Percentiles rank a stretch among this genome's conserved stretches.
phyloP scores from a whole-genome alignment of 2,113 vertebrate species.

The Lepus europaeus region DNA sequence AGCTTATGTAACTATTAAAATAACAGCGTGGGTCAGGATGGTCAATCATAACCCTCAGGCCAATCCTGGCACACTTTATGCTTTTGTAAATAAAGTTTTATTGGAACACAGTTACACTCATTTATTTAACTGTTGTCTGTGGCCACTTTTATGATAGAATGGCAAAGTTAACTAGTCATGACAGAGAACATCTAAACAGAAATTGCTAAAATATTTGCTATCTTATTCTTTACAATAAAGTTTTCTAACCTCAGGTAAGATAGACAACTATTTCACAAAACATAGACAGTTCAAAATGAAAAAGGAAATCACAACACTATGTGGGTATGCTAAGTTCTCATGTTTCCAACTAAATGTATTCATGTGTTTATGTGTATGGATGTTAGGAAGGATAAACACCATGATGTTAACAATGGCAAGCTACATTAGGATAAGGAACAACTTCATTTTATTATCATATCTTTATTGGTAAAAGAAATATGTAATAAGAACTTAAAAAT shows the following conservation, averaged over 20 bases:
- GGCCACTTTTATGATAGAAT: not conserved
- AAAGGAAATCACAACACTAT: slow-evolving; percentile 28
- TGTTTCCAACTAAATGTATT: not conserved
- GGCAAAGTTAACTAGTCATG: not conserved
- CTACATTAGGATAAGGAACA: not conserved
- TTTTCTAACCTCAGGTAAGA: not conserved
- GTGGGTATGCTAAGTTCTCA: not conserved
- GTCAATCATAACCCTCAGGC: not conserved
- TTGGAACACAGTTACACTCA: not conserved
- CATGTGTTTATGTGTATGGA: not conserved
- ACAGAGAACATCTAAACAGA: not conserved
- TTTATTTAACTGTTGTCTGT: not conserved
- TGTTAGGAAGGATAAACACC: not conserved
- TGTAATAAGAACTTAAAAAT: not conserved
- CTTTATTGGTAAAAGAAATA: not conserved
- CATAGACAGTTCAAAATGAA: not conserved
- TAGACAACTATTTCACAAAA: not conserved
- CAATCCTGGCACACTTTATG: not conserved
- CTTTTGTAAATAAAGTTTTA: slow-evolving; percentile 35
- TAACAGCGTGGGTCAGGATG: not conserved
- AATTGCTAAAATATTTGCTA: not conserved
- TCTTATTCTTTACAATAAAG: not conserved
- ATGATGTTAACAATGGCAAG: not conserved
- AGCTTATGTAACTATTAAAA: not conserved
- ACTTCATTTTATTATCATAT: not conserved